A percentile compares a stretch with the other conserved stretches of the same genome.
Conservation (phyloP, 1,140 invertebrate genomes). For the Leptonema lineaticorne region DNA sequence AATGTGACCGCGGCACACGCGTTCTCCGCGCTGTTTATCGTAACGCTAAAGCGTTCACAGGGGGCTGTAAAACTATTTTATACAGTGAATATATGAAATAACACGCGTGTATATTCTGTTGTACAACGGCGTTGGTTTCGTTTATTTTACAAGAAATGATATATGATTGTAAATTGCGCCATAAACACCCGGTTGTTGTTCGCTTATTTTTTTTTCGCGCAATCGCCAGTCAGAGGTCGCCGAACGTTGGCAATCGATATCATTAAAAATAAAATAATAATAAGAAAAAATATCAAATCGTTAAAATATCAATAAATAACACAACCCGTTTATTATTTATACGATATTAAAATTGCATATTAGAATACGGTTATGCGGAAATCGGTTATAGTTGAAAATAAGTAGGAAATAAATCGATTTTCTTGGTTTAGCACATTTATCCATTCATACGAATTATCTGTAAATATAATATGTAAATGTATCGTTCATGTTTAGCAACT, state of each 20-base stretch:
- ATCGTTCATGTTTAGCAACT: too few species aligned
- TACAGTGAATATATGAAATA: neutral
- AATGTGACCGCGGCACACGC: too few species aligned
- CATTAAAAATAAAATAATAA: too few species aligned
- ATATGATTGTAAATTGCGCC: constrained; percentile 28
- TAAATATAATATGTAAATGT: too few species aligned
- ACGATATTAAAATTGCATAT: neutral
- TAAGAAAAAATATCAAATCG: too few species aligned
- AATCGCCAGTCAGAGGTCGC: neutral
- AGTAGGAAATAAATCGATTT: too few species aligned
- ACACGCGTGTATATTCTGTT: constrained; percentile 1
- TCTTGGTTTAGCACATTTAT: too few species aligned
- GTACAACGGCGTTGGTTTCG: neutral
- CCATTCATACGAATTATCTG: too few species aligned
- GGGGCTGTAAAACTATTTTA: neutral
- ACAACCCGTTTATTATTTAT: neutral
- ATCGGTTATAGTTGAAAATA: too few species aligned
- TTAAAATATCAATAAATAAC: neutral
- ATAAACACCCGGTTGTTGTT: constrained; percentile 30
- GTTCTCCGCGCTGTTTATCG: too few species aligned
- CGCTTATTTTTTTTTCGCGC: neutral
- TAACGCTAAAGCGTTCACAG: too few species aligned
- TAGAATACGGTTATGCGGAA: neutral
- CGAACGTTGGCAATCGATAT: too few species aligned
- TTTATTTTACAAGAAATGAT: constrained; percentile 28